These are phyloP conservation scores for Choristoneura fumiferana DNA, from an alignment of 1,140 invertebrate species.

Conservation along the genomic window DNA sequence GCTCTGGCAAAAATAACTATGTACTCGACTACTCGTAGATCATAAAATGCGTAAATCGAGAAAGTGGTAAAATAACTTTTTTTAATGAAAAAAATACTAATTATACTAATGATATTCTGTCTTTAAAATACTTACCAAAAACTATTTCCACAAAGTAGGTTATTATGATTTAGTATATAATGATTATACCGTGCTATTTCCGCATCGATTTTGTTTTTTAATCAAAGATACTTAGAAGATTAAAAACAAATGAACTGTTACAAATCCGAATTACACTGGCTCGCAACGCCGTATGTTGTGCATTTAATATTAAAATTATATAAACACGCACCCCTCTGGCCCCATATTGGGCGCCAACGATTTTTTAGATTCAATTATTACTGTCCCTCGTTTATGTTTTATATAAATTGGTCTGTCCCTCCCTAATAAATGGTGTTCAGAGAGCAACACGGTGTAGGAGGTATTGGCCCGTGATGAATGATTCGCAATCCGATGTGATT, in stretches of 20 bases:
- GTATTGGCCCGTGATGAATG: slow-evolving; percentile 47
- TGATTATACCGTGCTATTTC: too few relatives aligned
- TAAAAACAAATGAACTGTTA: slow-evolving; percentile 13
- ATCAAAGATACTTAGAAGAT: not conserved
- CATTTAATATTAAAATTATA: slow-evolving; percentile 70
- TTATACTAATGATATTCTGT: too few relatives aligned
- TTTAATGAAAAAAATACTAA: too few relatives aligned
- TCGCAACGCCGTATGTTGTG: slow-evolving; percentile 39
- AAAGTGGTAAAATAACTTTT: too few relatives aligned
- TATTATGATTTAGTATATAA: too few relatives aligned
- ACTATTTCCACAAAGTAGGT: too few relatives aligned
- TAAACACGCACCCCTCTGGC: slow-evolving; percentile 42
- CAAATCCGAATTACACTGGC: not conserved
- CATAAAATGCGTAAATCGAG: too few relatives aligned
- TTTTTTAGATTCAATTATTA: slow-evolving; percentile 75
- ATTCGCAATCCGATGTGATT: slow-evolving; percentile 33
- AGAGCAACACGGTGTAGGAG: slow-evolving; percentile 56
- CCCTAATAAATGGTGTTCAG: slow-evolving; percentile 62
- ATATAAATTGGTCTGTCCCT: slow-evolving; percentile 71
- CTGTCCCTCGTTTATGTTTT: slow-evolving; percentile 60
- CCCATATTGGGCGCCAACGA: slow-evolving; percentile 49
- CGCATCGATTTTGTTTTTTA: too few relatives aligned
- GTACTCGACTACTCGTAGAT: too few relatives aligned
- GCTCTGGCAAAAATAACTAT: too few relatives aligned
- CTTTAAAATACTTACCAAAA: too few relatives aligned